phyloP scores from a whole-genome alignment of 2,113 vertebrate species.

The Hypocryptadius cinnamomeus region DNA sequence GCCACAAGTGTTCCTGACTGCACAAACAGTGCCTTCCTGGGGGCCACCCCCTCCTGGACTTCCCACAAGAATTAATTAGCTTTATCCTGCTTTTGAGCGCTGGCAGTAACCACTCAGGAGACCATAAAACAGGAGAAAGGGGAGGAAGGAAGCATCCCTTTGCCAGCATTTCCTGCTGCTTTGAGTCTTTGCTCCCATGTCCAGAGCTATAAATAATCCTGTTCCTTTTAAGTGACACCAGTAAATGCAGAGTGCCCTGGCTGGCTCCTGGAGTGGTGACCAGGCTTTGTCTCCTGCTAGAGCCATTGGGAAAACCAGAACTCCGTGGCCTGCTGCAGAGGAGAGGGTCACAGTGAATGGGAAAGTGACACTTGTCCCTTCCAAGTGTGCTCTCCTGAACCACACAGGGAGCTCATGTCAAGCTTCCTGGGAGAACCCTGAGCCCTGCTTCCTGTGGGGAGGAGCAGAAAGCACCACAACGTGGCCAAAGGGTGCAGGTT shows the following conservation, averaged over 20 bases:
- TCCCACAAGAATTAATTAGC: neutral
- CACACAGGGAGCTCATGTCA: neutral
- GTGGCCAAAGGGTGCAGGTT: neutral
- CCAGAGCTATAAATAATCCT: neutral
- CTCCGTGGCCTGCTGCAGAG: fast-evolving
- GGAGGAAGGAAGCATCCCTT: conserved; percentile 1
- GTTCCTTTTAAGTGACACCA: neutral
- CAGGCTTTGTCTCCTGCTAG: neutral
- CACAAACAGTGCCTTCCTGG: neutral
- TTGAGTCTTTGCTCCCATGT: neutral
- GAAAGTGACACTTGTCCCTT: neutral
- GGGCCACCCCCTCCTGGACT: neutral
- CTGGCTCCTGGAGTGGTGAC: neutral
- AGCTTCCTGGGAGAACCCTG: neutral
- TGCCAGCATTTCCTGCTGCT: conserved; percentile 3
- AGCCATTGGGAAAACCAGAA: neutral
- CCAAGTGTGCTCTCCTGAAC: neutral
- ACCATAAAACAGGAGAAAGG: neutral
- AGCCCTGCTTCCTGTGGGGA: neutral
- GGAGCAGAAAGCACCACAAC: neutral
- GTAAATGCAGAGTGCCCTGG: neutral
- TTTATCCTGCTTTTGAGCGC: neutral
- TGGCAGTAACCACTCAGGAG: neutral
- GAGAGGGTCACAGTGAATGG: neutral
- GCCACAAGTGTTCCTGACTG: neutral